These are phyloP conservation scores for Nomada ruficornis DNA, from an alignment of 2,888 invertebrate species.

Conservation along the genomic window DNA sequence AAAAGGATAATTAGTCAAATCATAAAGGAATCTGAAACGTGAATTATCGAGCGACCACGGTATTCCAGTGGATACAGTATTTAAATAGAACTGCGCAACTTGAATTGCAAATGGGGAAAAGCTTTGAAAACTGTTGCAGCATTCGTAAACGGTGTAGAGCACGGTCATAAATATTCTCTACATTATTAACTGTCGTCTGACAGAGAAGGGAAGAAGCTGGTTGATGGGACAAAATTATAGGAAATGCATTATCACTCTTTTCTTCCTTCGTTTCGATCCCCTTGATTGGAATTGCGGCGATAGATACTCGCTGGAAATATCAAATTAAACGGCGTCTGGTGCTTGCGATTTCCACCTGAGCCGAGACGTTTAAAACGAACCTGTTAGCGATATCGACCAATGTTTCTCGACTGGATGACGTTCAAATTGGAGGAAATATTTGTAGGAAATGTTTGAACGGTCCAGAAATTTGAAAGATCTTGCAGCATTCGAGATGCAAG, in stretches of 20 bases:
- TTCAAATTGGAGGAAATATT: no score
- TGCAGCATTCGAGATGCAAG: no score
- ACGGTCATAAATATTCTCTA: slow-evolving; percentile 54
- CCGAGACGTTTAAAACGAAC: background rate
- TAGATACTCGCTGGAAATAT: slow-evolving; percentile 1
- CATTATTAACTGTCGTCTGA: slow-evolving; percentile 35
- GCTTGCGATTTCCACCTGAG: background rate
- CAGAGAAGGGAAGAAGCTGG: background rate
- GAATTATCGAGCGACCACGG: slow-evolving; percentile 27
- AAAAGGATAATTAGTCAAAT: slow-evolving; percentile 31
- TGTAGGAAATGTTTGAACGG: no score
- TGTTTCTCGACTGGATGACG: no score
- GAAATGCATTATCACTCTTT: slow-evolving; percentile 27
- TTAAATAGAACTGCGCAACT: slow-evolving; percentile 41
- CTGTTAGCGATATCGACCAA: background rate
- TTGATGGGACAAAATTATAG: slow-evolving; percentile 36
- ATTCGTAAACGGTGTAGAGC: slow-evolving; percentile 22
- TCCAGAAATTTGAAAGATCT: no score
- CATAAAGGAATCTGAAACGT: slow-evolving; percentile 23
- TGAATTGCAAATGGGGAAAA: slow-evolving; percentile 48
- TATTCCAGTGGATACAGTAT: slow-evolving; percentile 23
- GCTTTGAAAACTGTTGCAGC: slow-evolving; percentile 32
- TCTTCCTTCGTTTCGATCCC: background rate
- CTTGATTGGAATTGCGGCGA: background rate
- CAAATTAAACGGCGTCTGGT: slow-evolving; percentile 36